Evolutionary conservation across 1,140 invertebrate genomes (phyloP).

Genomic region (Cotesia glomerata): DNA sequence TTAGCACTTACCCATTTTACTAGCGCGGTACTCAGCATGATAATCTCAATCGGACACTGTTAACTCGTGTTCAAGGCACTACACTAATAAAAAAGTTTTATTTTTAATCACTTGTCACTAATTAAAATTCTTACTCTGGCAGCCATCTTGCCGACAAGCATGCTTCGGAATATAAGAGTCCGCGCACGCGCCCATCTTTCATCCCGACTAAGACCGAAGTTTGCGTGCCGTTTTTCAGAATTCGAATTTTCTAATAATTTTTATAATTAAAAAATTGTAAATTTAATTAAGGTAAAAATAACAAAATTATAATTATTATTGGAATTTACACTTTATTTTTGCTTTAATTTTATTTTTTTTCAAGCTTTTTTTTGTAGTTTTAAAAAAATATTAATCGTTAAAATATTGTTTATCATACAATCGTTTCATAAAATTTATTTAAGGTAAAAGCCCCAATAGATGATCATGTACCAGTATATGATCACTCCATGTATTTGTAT

Average conservation of each 20-base stretch:
- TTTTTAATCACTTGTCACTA: conserved; percentile 28
- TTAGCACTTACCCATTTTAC: conserved; percentile 9
- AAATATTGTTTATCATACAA: too few relatives aligned
- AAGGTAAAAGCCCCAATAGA: too few relatives aligned
- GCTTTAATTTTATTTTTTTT: too few relatives aligned
- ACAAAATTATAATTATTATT: too few relatives aligned
- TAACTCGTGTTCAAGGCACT: conserved; percentile 15
- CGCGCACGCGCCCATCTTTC: conserved; percentile 6
- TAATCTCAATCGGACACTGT: background rate
- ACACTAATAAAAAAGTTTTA: conserved; percentile 22
- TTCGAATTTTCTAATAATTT: background rate
- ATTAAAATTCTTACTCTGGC: conserved; percentile 21
- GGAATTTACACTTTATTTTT: too few relatives aligned
- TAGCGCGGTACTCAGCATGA: background rate
- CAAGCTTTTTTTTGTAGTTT: too few relatives aligned
- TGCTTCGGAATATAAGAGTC: background rate
- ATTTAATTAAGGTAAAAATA: too few relatives aligned
- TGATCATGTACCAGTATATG: too few relatives aligned
- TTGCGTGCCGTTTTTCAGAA: background rate
- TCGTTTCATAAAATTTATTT: too few relatives aligned
- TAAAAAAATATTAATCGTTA: too few relatives aligned
- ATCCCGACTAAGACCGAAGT: background rate
- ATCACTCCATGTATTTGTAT: too few relatives aligned
- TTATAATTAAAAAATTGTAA: too few relatives aligned
- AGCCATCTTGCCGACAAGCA: conserved; percentile 34